A percentile compares a stretch with the other conserved stretches of the same genome.
Evolutionary conservation across 1,140 invertebrate species (phyloP).

Genomic region (Calosoma granatense): DNA sequence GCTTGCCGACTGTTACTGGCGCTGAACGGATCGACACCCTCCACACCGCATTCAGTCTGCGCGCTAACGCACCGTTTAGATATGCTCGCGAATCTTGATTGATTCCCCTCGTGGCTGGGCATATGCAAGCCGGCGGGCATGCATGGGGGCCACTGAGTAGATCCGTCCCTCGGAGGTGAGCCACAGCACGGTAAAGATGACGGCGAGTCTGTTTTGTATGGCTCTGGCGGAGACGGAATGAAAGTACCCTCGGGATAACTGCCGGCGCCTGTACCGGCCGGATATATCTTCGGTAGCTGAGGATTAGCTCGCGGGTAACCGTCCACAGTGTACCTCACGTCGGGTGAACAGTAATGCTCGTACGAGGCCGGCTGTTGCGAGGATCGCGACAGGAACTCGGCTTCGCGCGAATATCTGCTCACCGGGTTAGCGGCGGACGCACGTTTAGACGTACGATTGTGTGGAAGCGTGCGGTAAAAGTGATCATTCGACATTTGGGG

Average conservation of each 20-base stretch:
- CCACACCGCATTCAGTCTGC: constrained; percentile 41
- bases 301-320: constrained; percentile 55
- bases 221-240: constrained; percentile 58
- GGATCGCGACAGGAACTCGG: constrained; percentile 51
- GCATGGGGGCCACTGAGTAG: constrained; percentile 37
- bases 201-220: constrained; percentile 42
- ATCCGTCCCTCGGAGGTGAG: not conserved
- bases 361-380: constrained; percentile 33
- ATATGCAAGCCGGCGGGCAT: constrained; percentile 34
- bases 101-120: constrained; percentile 20
- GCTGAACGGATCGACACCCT: too few relatives aligned
- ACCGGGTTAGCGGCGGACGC: constrained; percentile 48
- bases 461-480: constrained; percentile 59
- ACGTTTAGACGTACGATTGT: constrained; percentile 47
- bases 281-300: constrained; percentile 29
- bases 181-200: constrained; percentile 16
- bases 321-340: constrained; percentile 65
- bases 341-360: constrained; percentile 43
- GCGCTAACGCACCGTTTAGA: constrained; percentile 42
- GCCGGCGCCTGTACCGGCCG: constrained; percentile 28
- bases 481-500: constrained; percentile 39
- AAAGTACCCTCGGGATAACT: constrained; percentile 24
- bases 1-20: constrained; percentile 26
- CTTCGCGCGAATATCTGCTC: constrained; percentile 52
- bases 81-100: constrained; percentile 21